Percentiles rank a stretch among this genome's conserved stretches.
Evolutionary conservation across 1,140 invertebrate genomes (phyloP).

Genomic region (Drosophila parabipectinata): DNA sequence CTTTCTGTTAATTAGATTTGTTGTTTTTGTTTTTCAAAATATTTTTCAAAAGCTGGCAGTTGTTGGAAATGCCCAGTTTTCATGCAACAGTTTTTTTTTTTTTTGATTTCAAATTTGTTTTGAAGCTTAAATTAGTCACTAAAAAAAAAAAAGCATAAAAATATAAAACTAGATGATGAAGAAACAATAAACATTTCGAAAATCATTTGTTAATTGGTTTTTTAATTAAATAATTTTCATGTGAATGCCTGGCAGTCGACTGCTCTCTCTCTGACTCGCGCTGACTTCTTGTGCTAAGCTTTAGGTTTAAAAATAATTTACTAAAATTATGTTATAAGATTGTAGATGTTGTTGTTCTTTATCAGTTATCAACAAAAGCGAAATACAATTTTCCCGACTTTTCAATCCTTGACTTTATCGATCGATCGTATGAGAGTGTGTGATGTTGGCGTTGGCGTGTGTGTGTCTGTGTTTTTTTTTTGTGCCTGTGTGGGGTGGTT

Average conservation of each 20-base stretch:
- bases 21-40: conserved; percentile 9
- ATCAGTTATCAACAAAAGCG: conserved; percentile 36
- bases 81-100: background rate
- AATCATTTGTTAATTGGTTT: conserved; percentile 36
- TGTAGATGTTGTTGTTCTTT: conserved; percentile 25
- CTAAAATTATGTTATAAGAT: conserved; percentile 69
- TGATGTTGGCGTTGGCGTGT: conserved; percentile 18
- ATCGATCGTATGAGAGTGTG: conserved; percentile 25
- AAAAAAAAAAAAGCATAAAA: conserved; percentile 19
- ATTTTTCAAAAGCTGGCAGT: conserved; percentile 24
- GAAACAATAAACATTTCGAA: conserved; percentile 26
- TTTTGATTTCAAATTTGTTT: background rate
- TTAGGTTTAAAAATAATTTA: conserved; percentile 68
- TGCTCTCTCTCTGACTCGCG: conserved; percentile 6
- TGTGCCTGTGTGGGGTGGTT: conserved; percentile 11
- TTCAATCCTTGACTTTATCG: conserved; percentile 24
- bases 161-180: conserved; percentile 21
- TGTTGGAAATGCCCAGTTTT: conserved; percentile 11
- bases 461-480: conserved; percentile 8
- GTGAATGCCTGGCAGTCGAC: conserved; percentile 11
- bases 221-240: conserved; percentile 24
- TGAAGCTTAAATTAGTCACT: background rate
- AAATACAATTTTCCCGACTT: conserved; percentile 21
- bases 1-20: background rate
- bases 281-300: conserved; percentile 44